Percentiles rank a stretch among this genome's conserved stretches.
These are phyloP conservation scores for Larimichthys polyactis DNA, from an alignment of 2,113 vertebrate genomes.

Conservation along the genomic window DNA sequence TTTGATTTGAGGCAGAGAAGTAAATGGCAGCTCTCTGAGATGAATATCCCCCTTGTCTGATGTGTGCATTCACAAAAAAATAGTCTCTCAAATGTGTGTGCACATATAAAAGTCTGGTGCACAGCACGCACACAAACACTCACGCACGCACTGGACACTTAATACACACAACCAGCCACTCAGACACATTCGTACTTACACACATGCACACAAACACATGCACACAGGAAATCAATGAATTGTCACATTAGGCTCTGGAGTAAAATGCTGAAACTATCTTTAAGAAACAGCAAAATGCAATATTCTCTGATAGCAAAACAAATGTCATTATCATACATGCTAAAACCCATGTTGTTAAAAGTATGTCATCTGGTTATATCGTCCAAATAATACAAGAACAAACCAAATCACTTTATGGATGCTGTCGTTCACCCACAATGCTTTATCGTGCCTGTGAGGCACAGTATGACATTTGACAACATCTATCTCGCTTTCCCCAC, in stretches of 20 bases:
- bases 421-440: constrained; percentile 68
- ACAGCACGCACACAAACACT: background rate
- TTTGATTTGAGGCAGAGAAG: constrained; percentile 56
- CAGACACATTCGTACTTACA: constrained; percentile 27
- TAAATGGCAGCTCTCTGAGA: constrained; percentile 61
- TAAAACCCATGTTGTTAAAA: constrained; percentile 70
- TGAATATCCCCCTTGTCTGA: constrained; percentile 55
- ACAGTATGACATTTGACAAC: constrained; percentile 74
- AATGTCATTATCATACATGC: constrained; percentile 71
- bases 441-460: constrained; percentile 71
- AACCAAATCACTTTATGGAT: constrained; percentile 73
- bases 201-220: constrained; percentile 27
- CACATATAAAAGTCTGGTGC: constrained; percentile 33
- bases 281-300: constrained; percentile 80
- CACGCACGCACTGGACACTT: background rate
- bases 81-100: constrained; percentile 62
- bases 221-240: constrained; percentile 67
- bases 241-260: constrained; percentile 69
- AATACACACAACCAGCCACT: constrained; percentile 21
- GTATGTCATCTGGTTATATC: constrained; percentile 71
- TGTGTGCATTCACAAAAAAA: constrained; percentile 72
- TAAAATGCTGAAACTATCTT: constrained; percentile 72
- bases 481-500: constrained; percentile 63
- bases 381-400: constrained; percentile 73
- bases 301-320: constrained; percentile 70